These are phyloP conservation scores for Lemur catta DNA, from an alignment of 2,797 vertebrate genomes.

Conservation along the genomic window DNA sequence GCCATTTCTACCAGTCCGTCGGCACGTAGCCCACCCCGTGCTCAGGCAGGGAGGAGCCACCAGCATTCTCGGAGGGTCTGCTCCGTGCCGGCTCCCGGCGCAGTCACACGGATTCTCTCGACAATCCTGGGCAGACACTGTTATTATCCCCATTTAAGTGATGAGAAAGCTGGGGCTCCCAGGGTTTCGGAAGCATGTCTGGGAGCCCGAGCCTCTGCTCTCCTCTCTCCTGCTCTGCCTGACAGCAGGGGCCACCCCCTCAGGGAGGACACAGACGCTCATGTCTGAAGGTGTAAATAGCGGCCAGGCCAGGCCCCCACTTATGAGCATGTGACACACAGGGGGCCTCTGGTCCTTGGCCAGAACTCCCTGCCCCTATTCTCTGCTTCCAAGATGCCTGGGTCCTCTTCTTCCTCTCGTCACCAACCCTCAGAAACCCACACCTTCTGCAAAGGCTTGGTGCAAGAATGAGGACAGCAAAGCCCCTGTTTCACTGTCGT, in stretches of 20 bases:
- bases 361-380: background rate
- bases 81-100: background rate
- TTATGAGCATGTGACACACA: background rate
- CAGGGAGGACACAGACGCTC: background rate
- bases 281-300: background rate
- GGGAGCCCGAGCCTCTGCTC: background rate
- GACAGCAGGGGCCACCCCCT: background rate
- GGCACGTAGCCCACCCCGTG: fast-evolving
- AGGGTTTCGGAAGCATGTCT: background rate
- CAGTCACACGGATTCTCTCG: background rate
- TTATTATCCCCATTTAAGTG: background rate
- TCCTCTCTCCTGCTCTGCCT: background rate
- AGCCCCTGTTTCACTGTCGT: too few species aligned
- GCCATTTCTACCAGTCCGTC: background rate
- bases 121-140: background rate
- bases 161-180: background rate
- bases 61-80: background rate
- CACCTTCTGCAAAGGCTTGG: background rate
- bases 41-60: background rate
- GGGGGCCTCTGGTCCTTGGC: background rate
- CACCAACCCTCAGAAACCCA: background rate
- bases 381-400: background rate
- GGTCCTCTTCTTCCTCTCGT: background rate
- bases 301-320: background rate
- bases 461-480: background rate